Evolutionary conservation across 1,140 invertebrate species (phyloP), one percentile per base, ranked within the genome.

Genomic region (Helicoverpa armigera): DNA sequence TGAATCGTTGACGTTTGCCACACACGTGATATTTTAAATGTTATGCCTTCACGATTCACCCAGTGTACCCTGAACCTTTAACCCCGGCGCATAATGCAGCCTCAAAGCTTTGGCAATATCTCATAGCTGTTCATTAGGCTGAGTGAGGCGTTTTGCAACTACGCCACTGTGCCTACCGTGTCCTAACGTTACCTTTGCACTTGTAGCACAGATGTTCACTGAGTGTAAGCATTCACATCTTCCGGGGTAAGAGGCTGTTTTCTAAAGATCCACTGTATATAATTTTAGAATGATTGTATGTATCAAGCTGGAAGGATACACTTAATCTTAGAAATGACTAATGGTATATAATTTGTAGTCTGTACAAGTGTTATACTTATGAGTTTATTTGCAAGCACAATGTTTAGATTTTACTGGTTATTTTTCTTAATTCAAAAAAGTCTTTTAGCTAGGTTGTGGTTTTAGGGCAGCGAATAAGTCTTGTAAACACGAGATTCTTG

Each of bases 401-500:
- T 14, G 7, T 16, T 29, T 65, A n/a, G 16, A 7, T n/a, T 56
- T 1, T 56, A 0, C 16, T 56, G 0, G 7, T 43, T 9, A 9
- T 9, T 43, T 35, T 63, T 23, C 23, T 23, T 2, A 23, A 23
- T 23, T 23, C 23, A 23, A 23, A 23, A 23, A 23, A 23, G 23
- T 23, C 23, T 23, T 23, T 23, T 23, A 23, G 23, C 23, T 23
- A 23, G 23, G 3, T 18, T 12, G 29, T 11, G 18, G 12, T 29
- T 82, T 23, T 65, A 75, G 83, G 83, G 77, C 83, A 84, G n/a
- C 70, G 69, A 31, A 61, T 43, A 18, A 56, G 9, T 81, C 48
- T 77, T 31, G 73, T 77, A 73, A 83, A 13, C 81, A 81, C 81
- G 79, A 85, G 81, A 85, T 75, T 63, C 74, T 75, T 54, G 48